Percentiles rank a stretch among this genome's conserved stretches.
Conservation (phyloP, 1,140 invertebrate species). For the Onthophagus taurus region DNA sequence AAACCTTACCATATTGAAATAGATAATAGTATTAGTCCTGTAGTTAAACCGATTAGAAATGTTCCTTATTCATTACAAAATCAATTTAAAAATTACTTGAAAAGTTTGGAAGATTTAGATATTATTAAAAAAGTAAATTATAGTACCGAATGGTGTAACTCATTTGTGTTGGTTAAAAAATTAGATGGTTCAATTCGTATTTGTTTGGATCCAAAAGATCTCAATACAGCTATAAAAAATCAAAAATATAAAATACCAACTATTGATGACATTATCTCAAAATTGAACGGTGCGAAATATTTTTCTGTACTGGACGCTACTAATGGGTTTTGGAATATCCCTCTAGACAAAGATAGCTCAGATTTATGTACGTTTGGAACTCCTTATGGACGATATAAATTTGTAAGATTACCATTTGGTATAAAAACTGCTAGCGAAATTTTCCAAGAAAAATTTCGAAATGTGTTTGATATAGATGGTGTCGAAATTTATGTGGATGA, state of each 20-base stretch:
- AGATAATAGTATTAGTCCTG: conserved; percentile 6
- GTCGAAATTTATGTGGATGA: conserved; percentile 30
- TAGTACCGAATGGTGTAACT: conserved; percentile 37
- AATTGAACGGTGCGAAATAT: conserved; percentile 33
- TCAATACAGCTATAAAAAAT: conserved; percentile 7
- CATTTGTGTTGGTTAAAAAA: conserved; percentile 8
- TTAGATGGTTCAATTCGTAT: conserved; percentile 3
- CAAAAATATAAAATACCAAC: conserved; percentile 1
- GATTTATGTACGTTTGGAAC: conserved; percentile 19
- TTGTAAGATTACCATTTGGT: conserved; percentile 17
- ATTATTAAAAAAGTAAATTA: conserved; percentile 31
- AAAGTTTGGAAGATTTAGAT: conserved; percentile 1
- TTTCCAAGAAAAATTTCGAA: conserved; percentile 22
- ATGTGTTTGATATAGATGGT: conserved; percentile 24
- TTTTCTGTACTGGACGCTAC: conserved; percentile 41
- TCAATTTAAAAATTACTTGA: conserved; percentile 14
- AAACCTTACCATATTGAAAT: too few species aligned
- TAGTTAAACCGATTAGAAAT: conserved; percentile 18
- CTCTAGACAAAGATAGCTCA: conserved; percentile 29
- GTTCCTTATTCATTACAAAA: conserved; percentile 23
- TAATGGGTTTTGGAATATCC: conserved; percentile 35
- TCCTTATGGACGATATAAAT: conserved; percentile 21
- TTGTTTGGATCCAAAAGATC: conserved; percentile 11
- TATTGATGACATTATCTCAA: conserved; percentile 13
- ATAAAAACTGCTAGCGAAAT: conserved; percentile 27